Evolutionary conservation across 2,888 invertebrate genomes (phyloP).

Genomic region (Palloptera scutellata): DNA sequence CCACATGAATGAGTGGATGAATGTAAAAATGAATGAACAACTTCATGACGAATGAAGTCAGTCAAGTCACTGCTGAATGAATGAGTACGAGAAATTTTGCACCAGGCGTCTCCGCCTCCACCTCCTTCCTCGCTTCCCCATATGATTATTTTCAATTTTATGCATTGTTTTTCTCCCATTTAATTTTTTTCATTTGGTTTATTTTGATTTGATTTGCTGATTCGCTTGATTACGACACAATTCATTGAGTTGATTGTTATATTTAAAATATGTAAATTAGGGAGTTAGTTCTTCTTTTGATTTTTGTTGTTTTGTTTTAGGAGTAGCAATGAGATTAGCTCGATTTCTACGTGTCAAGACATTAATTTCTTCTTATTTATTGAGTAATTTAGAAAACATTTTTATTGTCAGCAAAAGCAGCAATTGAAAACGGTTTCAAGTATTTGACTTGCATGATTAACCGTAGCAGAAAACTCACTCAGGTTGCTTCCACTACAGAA

Average conservation of each 20-base stretch:
- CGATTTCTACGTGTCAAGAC: conserved; percentile 6
- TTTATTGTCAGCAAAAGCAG: too few relatives aligned
- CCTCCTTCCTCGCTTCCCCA: not conserved
- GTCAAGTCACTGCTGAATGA: conserved; percentile 12
- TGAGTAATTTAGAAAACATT: too few relatives aligned
- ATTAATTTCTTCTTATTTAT: too few relatives aligned
- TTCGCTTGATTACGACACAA: conserved; percentile 44
- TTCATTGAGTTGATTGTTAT: conserved; percentile 55
- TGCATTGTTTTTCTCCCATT: conserved; percentile 5
- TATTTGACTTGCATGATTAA: too few relatives aligned
- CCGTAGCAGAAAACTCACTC: too few relatives aligned
- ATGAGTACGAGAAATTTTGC: conserved; percentile 12
- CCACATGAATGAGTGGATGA: too few relatives aligned
- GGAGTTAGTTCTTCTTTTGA: conserved; percentile 5
- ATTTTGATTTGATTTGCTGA: not conserved
- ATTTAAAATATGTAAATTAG: conserved; percentile 53
- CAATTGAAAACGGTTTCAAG: too few relatives aligned
- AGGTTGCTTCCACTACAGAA: too few relatives aligned
- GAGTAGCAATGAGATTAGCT: conserved; percentile 12
- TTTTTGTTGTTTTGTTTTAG: not conserved
- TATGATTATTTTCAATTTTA: conserved; percentile 24
- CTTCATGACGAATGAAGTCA: conserved; percentile 28
- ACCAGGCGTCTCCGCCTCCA: not conserved
- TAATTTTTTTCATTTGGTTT: not conserved
- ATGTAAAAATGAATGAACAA: too few relatives aligned